A percentile compares a stretch with the other conserved stretches of the same genome.
phyloP scores from a whole-genome alignment of 2,113 vertebrate species.

The Coptodon bakossiorum region DNA sequence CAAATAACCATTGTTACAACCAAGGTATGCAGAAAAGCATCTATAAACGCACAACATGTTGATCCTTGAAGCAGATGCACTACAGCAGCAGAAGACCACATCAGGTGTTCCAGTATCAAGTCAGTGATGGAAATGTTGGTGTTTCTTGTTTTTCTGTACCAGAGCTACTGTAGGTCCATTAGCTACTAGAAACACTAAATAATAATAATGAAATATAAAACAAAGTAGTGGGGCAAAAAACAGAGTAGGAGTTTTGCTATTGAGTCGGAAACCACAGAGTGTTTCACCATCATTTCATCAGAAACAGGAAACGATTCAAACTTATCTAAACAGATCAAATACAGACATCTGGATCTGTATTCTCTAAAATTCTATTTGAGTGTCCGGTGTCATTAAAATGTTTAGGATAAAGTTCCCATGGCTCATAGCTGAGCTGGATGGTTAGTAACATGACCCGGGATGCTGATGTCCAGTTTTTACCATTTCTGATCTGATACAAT shows the following conservation, averaged over 20 bases:
- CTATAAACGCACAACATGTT: background rate
- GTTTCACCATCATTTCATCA: background rate
- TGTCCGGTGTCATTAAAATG: background rate
- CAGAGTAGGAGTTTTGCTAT: background rate
- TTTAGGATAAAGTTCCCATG: background rate
- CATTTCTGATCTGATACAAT: background rate
- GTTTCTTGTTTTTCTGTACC: background rate
- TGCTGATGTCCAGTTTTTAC: background rate
- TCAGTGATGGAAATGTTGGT: background rate
- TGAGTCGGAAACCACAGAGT: background rate
- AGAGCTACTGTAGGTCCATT: background rate
- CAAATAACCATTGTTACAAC: background rate
- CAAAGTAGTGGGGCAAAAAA: background rate
- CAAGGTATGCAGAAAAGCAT: background rate
- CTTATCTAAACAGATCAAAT: background rate
- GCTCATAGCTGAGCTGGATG: background rate
- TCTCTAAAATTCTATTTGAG: background rate
- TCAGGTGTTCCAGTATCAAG: background rate
- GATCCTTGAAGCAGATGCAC: background rate
- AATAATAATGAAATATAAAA: background rate
- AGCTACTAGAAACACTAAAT: background rate
- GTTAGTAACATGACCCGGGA: rapidly evolving
- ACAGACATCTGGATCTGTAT: background rate
- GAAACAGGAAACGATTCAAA: background rate
- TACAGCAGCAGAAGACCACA: background rate